These are phyloP conservation scores for Eupithecia tripunctaria DNA, from an alignment of 2,888 invertebrate genomes.

Conservation along the genomic window DNA sequence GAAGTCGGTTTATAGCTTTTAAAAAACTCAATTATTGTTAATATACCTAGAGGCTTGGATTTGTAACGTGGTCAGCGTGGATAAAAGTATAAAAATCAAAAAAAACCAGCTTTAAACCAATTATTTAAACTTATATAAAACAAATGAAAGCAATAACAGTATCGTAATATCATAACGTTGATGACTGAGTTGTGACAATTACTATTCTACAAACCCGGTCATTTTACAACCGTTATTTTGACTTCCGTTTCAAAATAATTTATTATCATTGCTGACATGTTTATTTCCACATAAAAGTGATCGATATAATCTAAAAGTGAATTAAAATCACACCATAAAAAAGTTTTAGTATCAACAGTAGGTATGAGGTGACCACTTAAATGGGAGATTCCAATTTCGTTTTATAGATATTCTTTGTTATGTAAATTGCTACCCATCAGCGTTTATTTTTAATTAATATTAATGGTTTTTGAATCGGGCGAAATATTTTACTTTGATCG, in stretches of 20 bases:
- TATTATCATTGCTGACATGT: slow-evolving; percentile 37
- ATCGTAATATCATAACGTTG: slow-evolving; percentile 13
- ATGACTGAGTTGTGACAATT: neutral
- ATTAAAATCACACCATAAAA: slow-evolving; percentile 46
- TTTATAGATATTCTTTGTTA: slow-evolving; percentile 45
- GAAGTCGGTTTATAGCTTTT: no score
- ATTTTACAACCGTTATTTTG: slow-evolving; percentile 27
- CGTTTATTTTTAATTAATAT: slow-evolving; percentile 42
- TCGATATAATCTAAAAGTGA: slow-evolving; percentile 43
- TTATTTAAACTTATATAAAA: no score
- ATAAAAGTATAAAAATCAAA: no score
- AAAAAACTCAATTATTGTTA: no score
- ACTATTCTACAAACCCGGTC: slow-evolving; percentile 19
- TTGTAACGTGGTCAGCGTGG: no score
- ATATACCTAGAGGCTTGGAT: no score
- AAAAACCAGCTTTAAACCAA: no score
- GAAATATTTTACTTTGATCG: slow-evolving; percentile 14
- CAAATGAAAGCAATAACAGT: neutral
- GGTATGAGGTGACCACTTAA: slow-evolving; percentile 34
- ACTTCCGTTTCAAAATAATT: slow-evolving; percentile 41
- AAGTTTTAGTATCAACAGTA: slow-evolving; percentile 45
- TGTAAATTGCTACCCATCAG: slow-evolving; percentile 36
- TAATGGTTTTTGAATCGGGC: slow-evolving; percentile 27
- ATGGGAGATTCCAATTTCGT: slow-evolving; percentile 40
- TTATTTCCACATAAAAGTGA: slow-evolving; percentile 44